These are phyloP conservation scores for Ascidia mentula DNA, from an alignment of 23 tunicate species.

Conservation along the genomic window DNA sequence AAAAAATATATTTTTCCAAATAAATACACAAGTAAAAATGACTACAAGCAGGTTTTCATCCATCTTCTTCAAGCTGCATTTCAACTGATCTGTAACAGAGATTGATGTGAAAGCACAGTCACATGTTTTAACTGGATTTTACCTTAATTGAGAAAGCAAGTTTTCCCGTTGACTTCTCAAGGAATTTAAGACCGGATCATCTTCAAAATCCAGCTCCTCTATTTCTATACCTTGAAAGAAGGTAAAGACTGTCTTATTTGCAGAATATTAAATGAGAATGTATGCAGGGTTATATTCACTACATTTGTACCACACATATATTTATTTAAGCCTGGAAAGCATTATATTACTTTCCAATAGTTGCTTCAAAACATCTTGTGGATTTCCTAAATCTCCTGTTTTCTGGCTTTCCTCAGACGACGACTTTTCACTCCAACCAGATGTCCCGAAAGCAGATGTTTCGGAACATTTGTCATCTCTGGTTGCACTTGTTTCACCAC, in stretches of 20 bases:
- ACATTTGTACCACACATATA: background rate
- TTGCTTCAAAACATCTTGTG: background rate
- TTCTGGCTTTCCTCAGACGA: background rate
- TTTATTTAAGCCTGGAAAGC: too few species aligned
- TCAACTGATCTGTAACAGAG: too few species aligned
- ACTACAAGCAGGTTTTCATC: too few species aligned
- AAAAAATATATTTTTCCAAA: too few species aligned
- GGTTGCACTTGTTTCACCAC: background rate
- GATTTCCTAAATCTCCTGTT: background rate
- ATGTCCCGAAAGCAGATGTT: background rate
- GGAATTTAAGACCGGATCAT: slow-evolving; percentile 13
- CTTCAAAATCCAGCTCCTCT: slow-evolving; percentile 3
- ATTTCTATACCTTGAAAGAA: background rate
- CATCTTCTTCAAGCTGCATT: too few species aligned
- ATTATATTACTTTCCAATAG: background rate
- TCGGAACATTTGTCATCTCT: background rate
- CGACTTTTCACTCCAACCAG: background rate
- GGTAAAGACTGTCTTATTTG: background rate
- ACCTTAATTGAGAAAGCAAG: slow-evolving; percentile 20
- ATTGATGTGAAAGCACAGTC: too few species aligned
- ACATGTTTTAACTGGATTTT: too few species aligned
- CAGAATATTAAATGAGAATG: background rate
- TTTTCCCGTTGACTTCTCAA: slow-evolving; percentile 19
- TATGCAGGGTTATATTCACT: background rate
- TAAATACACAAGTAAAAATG: too few species aligned